A percentile compares a stretch with the other conserved stretches of the same genome.
Evolutionary conservation across 2,113 vertebrate species (phyloP).

Genomic region (Stigmatopora nigra): DNA sequence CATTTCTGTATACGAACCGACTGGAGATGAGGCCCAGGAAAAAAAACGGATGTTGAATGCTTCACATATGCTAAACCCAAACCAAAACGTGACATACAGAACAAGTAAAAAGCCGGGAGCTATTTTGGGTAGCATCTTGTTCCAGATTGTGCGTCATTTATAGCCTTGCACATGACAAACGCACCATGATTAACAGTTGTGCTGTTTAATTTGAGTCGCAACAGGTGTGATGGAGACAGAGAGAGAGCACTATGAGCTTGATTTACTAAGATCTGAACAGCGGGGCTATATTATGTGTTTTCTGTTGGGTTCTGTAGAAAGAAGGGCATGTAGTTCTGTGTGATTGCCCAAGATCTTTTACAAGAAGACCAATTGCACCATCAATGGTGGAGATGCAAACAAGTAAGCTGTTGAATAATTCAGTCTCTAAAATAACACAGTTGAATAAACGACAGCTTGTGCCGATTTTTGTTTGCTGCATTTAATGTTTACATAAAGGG

Average conservation of each 20-base stretch:
- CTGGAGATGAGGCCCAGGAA: conserved; percentile 13
- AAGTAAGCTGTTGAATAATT: neutral
- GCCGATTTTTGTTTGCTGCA: neutral
- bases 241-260: conserved; percentile 9
- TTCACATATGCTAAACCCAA: conserved; percentile 14
- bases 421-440: too few relatives aligned
- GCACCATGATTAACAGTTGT: conserved; percentile 27
- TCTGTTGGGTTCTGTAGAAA: neutral
- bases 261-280: neutral
- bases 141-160: conserved; percentile 9
- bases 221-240: conserved; percentile 47
- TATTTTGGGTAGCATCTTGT: conserved; percentile 21
- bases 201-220: conserved; percentile 37
- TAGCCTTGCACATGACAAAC: conserved; percentile 16
- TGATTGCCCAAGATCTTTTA: neutral
- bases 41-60: conserved; percentile 27
- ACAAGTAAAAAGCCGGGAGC: conserved; percentile 6
- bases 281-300: neutral
- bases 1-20: conserved; percentile 40
- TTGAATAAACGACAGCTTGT: too few relatives aligned
- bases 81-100: conserved; percentile 24
- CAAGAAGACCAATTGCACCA: neutral
- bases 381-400: too few relatives aligned
- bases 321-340: neutral
- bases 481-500: neutral